A percentile compares a stretch with the other conserved stretches of the same genome.
Evolutionary conservation across 2,888 invertebrate genomes (phyloP).

Genomic region (Cremastobaeus sp.): DNA sequence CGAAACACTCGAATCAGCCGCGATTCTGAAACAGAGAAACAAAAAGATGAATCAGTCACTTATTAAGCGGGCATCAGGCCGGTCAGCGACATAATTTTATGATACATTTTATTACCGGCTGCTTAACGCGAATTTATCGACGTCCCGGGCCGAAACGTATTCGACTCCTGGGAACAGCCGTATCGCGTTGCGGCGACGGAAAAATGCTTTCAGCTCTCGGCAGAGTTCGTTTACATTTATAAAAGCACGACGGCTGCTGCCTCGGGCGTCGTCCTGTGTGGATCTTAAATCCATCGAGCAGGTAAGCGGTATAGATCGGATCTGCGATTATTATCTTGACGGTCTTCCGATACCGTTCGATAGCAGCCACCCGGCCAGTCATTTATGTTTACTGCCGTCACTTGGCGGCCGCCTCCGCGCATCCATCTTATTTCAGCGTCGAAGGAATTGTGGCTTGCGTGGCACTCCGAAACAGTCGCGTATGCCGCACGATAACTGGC

Average conservation of each 20-base stretch:
- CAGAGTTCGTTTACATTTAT: too few relatives aligned
- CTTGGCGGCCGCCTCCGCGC: conserved; percentile 37
- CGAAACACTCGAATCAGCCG: too few relatives aligned
- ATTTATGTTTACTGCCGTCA: conserved; percentile 58
- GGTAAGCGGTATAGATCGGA: conserved; percentile 61
- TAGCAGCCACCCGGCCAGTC: conserved; percentile 39
- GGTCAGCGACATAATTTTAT: too few relatives aligned
- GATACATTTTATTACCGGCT: too few relatives aligned
- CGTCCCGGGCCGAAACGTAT: too few relatives aligned
- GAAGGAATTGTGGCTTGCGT: conserved; percentile 41
- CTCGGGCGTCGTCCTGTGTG: conserved; percentile 49
- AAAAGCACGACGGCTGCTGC: too few relatives aligned
- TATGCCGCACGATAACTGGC: conserved; percentile 42
- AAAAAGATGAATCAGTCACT: too few relatives aligned
- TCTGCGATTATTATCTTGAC: conserved; percentile 63
- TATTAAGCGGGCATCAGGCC: too few relatives aligned
- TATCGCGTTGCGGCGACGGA: conserved; percentile 50
- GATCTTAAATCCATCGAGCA: conserved; percentile 54
- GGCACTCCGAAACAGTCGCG: conserved; percentile 31
- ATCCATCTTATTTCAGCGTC: conserved; percentile 45
- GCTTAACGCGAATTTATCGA: too few relatives aligned
- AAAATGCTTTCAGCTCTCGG: conserved; percentile 58
- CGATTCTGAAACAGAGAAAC: too few relatives aligned
- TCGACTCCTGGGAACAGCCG: conserved; percentile 48
- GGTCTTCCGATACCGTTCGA: conserved; percentile 55